Conservation (phyloP, 2,888 invertebrate genomes). For the Argynnis bischoffii region DNA sequence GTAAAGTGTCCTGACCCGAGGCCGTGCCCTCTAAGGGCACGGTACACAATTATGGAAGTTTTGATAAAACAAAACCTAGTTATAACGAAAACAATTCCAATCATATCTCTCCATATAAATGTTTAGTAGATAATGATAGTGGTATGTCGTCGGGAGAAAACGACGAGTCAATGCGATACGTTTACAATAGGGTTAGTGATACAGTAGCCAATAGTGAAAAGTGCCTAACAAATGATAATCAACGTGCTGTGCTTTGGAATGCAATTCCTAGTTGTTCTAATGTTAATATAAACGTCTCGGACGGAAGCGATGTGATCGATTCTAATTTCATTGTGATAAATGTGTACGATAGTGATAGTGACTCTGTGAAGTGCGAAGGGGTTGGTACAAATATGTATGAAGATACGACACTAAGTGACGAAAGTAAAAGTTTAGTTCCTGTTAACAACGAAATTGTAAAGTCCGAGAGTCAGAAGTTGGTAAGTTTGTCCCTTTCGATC, state of each 20-base stretch:
- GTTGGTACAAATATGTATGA: conserved; percentile 60
- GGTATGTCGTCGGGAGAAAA: conserved; percentile 78
- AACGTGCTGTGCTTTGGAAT: conserved; percentile 67
- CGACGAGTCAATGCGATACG: conserved; percentile 65
- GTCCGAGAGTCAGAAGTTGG: conserved; percentile 77
- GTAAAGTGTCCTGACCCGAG: conserved; percentile 74
- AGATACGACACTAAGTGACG: conserved; percentile 63
- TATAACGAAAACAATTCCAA: conserved; percentile 28
- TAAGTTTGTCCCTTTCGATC: conserved; percentile 83
- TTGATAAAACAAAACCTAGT: conserved; percentile 60
- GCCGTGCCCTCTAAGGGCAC: conserved; percentile 75
- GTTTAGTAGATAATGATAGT: conserved; percentile 55
- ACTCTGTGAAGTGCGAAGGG: conserved; percentile 46
- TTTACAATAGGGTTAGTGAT: conserved; percentile 49
- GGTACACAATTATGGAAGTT: conserved; percentile 67
- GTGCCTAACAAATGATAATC: conserved; percentile 74
- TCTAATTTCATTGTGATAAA: conserved; percentile 75
- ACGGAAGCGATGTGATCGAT: conserved; percentile 40
- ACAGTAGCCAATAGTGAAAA: conserved; percentile 60
- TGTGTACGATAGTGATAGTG: conserved; percentile 62
- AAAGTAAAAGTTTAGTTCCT: conserved; percentile 73
- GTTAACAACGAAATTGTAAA: conserved; percentile 70
- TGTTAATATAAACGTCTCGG: conserved; percentile 58
- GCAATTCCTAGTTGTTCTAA: conserved; percentile 77
- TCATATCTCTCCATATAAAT: conserved; percentile 29